phyloP scores from a whole-genome alignment of 37 sponge, comb jelly and placozoan species.

The Aplysina aerophoba region DNA sequence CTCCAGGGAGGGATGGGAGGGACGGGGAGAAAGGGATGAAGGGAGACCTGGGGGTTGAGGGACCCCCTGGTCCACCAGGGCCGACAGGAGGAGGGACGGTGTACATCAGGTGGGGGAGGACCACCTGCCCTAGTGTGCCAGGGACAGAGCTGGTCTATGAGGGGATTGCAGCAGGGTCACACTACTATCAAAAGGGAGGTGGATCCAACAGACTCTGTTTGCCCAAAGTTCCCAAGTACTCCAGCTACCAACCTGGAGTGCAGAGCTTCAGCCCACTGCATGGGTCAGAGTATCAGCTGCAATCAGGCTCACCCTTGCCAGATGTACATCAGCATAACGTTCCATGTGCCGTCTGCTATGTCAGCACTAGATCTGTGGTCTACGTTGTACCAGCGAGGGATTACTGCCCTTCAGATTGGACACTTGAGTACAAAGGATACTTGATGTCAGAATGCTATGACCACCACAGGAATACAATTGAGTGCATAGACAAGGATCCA shows the following conservation, averaged over 20 bases:
- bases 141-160: conserved; percentile 52
- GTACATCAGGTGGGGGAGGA: conserved; percentile 64
- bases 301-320: neutral
- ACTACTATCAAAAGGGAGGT: conserved; percentile 40
- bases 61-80: conserved; percentile 37
- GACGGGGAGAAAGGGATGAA: conserved; percentile 23
- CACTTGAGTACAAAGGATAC: conserved; percentile 63
- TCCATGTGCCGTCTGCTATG: conserved; percentile 70
- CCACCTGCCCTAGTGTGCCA: conserved; percentile 34
- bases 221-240: conserved; percentile 42
- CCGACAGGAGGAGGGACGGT: conserved; percentile 22
- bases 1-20: conserved; percentile 44
- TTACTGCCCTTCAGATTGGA: conserved; percentile 48
- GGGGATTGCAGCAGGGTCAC: conserved; percentile 12
- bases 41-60: conserved; percentile 27
- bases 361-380: conserved; percentile 12
- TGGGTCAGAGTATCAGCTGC: conserved; percentile 52
- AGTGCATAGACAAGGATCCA: conserved; percentile 60
- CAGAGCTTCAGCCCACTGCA: conserved; percentile 21
- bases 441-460: conserved; percentile 39
- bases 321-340: conserved; percentile 38
- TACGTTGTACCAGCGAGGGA: conserved; percentile 51
- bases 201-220: conserved; percentile 58
- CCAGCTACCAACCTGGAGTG: conserved; percentile 13
- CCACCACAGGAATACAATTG: conserved; percentile 25